A percentile compares a stretch with the other conserved stretches of the same genome.
Evolutionary conservation across 2,113 vertebrate species (phyloP).

Genomic region (Sander vitreus): DNA sequence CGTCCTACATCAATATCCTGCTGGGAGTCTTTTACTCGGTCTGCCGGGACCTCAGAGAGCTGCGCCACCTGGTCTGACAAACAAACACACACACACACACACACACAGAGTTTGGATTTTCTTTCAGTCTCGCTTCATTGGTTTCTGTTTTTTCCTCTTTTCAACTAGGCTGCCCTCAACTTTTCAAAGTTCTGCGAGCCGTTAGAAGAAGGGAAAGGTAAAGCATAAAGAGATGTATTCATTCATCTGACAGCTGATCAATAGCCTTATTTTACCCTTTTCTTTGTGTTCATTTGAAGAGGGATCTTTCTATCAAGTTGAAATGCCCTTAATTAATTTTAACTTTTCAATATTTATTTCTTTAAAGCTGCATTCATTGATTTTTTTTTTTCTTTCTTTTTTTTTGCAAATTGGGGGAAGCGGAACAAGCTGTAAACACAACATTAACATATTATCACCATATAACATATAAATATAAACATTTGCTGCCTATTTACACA

Average conservation of each 20-base stretch:
- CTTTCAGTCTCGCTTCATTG: not conserved
- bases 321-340: not conserved
- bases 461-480: too few relatives aligned
- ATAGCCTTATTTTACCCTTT: not conserved
- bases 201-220: slow-evolving; percentile 93
- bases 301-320: not conserved
- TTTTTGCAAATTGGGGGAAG: not conserved
- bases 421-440: not conserved
- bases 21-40: slow-evolving; percentile 97
- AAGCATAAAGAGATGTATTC: slow-evolving; percentile 23
- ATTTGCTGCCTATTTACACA: not conserved
- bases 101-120: slow-evolving; percentile 24
- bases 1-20: slow-evolving; percentile 95
- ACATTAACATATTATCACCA: not conserved
- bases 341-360: not conserved
- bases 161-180: slow-evolving; percentile 91
- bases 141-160: slow-evolving; percentile 17
- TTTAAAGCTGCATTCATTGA: not conserved
- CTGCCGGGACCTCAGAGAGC: slow-evolving; percentile 95
- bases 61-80: slow-evolving; percentile 91
- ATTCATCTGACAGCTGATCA: slow-evolving; percentile 25
- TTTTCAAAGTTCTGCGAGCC: slow-evolving; percentile 97
- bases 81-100: slow-evolving; percentile 1
- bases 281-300: slow-evolving; percentile 18
- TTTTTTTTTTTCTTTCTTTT: not conserved